These are phyloP conservation scores for Phengaris arion DNA, from an alignment of 2,888 invertebrate genomes.

Conservation along the genomic window DNA sequence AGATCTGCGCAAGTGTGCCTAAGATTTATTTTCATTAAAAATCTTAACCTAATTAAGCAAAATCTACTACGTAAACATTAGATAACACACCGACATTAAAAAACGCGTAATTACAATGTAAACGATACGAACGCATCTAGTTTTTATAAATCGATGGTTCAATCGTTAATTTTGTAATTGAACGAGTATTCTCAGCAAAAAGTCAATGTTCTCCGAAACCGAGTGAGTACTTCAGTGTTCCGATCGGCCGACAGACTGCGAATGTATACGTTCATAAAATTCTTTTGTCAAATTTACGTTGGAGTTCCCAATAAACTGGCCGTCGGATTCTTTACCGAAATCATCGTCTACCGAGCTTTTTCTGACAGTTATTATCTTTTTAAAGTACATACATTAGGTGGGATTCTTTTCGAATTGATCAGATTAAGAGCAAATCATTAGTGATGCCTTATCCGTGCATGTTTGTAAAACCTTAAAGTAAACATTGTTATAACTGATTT, in stretches of 20 bases:
- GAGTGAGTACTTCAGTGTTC: conserved; percentile 57
- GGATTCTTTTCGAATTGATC: conserved; percentile 37
- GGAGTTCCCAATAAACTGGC: conserved; percentile 64
- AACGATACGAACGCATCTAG: conserved; percentile 11
- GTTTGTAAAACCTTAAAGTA: too few relatives aligned
- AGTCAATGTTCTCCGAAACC: conserved; percentile 65
- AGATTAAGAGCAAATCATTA: conserved; percentile 20
- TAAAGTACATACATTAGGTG: conserved; percentile 40
- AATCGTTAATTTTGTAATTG: conserved; percentile 79
- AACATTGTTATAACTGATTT: too few relatives aligned
- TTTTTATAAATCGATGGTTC: conserved; percentile 45
- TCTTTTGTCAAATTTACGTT: conserved; percentile 77
- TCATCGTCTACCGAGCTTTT: conserved; percentile 63
- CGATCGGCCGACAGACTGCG: conserved; percentile 59
- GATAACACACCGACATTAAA: not conserved
- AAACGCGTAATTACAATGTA: not conserved
- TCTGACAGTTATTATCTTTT: conserved; percentile 63
- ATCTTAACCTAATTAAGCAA: too few relatives aligned
- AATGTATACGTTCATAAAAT: conserved; percentile 77
- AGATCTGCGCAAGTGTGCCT: too few relatives aligned
- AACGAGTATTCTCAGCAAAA: conserved; percentile 68
- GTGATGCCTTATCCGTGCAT: not conserved
- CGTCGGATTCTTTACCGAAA: conserved; percentile 69
- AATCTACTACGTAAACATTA: not conserved
- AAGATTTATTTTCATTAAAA: not conserved